Conservation (phyloP, 2,797 vertebrate species). For the Hemitrygon akajei region DNA sequence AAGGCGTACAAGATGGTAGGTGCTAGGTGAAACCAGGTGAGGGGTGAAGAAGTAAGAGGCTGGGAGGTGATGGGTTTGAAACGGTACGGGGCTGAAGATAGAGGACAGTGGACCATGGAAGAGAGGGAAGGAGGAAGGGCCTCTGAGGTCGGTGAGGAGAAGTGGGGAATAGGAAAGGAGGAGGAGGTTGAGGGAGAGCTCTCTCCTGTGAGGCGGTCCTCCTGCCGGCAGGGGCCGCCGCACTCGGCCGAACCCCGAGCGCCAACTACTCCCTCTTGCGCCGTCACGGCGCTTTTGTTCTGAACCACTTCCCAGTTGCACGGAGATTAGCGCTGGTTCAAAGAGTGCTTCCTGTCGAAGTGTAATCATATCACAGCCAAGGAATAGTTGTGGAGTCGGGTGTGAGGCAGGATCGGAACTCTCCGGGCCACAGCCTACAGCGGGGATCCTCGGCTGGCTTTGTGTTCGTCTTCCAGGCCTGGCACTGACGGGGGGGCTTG, state of each 20-base stretch:
- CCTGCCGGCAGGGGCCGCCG: neutral
- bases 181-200: too few species aligned
- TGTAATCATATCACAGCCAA: conserved; percentile 7
- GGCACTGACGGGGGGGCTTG: conserved; percentile 75
- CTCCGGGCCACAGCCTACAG: conserved; percentile 38
- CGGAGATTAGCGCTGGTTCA: conserved; percentile 25
- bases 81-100: too few species aligned
- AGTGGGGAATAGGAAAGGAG: too few species aligned
- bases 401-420: neutral
- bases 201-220: too few species aligned
- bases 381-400: conserved; percentile 10
- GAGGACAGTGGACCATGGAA: too few species aligned
- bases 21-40: too few species aligned
- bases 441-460: conserved; percentile 52
- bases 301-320: conserved; percentile 29
- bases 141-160: too few species aligned
- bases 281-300: neutral
- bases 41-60: too few species aligned
- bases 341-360: conserved; percentile 29
- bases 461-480: conserved; percentile 58
- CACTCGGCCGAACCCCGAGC: neutral
- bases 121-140: too few species aligned
- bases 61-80: too few species aligned
- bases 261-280: neutral
- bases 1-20: too few species aligned